Percentiles rank a stretch among this genome's conserved stretches.
phyloP scores from a whole-genome alignment of 1,140 invertebrate species.

The Papilio aristodemus region DNA sequence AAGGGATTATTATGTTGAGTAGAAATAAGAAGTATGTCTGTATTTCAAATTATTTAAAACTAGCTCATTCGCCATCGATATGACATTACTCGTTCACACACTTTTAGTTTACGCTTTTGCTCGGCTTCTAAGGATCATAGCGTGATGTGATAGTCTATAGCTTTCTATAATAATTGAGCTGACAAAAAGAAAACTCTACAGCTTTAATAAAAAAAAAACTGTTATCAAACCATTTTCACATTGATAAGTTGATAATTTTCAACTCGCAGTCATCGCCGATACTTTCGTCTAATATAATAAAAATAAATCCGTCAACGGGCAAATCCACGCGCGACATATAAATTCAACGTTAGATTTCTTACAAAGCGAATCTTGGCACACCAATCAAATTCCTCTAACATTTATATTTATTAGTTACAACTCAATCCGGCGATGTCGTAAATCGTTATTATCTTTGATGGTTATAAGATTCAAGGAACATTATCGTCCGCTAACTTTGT shows the following conservation, averaged over 20 bases:
- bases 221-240: no score
- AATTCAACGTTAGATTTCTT: slow-evolving; percentile 5
- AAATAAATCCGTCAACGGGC: slow-evolving; percentile 23
- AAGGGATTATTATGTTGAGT: background rate
- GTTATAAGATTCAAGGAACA: background rate
- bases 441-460: slow-evolving; percentile 19
- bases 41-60: no score
- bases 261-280: background rate
- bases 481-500: background rate
- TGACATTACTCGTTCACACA: no score
- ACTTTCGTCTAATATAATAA: background rate
- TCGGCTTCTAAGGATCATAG: no score
- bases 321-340: slow-evolving; percentile 12
- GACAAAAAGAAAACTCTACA: no score
- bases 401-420: slow-evolving; percentile 27
- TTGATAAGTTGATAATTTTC: no score
- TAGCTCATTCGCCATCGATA: no score
- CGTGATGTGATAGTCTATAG: no score
- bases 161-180: no score
- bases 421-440: slow-evolving; percentile 26
- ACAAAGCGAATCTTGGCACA: slow-evolving; percentile 29
- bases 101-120: no score
- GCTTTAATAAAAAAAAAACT: no score
- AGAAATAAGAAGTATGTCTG: no score
- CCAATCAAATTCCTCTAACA: slow-evolving; percentile 29